Conservation (phyloP, 2,113 vertebrate species). For the Oreocharis arfaki region DNA sequence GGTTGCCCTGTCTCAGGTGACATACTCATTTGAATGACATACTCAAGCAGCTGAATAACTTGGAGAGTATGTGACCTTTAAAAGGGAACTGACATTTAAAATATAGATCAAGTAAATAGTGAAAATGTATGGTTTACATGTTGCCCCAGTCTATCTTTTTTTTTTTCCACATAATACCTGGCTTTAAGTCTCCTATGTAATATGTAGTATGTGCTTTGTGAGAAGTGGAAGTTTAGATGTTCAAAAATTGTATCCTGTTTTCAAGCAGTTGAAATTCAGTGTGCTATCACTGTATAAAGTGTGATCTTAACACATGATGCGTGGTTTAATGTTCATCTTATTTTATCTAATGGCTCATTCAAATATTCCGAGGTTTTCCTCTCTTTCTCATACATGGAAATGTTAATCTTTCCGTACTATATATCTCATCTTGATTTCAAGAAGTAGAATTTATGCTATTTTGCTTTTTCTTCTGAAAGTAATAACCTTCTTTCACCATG, state of each 20-base stretch:
- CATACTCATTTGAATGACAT: not conserved
- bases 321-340: not conserved
- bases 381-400: not conserved
- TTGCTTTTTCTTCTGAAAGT: not conserved
- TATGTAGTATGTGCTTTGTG: not conserved
- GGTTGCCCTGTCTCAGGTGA: not conserved
- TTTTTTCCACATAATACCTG: accelerated
- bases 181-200: not conserved
- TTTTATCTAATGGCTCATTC: not conserved
- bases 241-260: not conserved
- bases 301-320: not conserved
- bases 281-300: not conserved
- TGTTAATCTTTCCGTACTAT: not conserved
- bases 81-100: not conserved
- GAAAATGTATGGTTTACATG: not conserved
- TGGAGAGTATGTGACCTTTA: not conserved
- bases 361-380: not conserved
- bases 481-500: not conserved
- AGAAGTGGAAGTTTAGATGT: not conserved
- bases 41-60: not conserved
- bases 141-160: not conserved
- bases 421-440: not conserved
- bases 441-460: not conserved
- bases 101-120: not conserved
- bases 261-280: not conserved